Evolutionary conservation across 2,113 vertebrate species (phyloP).

Genomic region (Chionomys nivalis): DNA sequence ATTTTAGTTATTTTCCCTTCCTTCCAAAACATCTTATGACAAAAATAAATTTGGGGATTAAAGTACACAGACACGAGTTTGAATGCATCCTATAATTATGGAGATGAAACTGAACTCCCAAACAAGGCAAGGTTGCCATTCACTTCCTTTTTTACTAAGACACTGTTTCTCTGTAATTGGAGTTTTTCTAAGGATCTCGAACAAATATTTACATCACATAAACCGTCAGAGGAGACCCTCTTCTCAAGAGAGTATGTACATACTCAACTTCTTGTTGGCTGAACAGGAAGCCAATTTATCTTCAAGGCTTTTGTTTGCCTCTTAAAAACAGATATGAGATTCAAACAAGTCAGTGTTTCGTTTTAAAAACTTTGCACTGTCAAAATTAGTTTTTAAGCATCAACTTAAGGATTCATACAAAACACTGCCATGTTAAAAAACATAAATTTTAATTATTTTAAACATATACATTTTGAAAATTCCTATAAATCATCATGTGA

Average conservation of each 20-base stretch:
- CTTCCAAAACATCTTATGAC: background rate
- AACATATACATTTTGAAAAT: background rate
- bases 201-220: background rate
- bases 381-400: background rate
- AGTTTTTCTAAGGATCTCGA: background rate
- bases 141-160: slow-evolving; percentile 6
- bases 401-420: background rate
- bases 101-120: background rate
- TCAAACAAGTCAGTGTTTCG: background rate
- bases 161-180: background rate
- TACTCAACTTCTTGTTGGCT: background rate
- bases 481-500: background rate
- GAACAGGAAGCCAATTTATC: background rate
- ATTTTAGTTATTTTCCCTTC: background rate
- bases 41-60: background rate
- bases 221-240: background rate
- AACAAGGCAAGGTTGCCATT: background rate
- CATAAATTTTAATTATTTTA: background rate
- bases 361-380: background rate
- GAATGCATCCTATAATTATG: background rate
- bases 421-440: background rate
- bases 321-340: background rate
- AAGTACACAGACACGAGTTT: background rate
- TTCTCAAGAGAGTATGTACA: background rate
- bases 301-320: background rate